phyloP scores from a whole-genome alignment of 1,140 invertebrate genomes.

The Cecropterus lyciades region DNA sequence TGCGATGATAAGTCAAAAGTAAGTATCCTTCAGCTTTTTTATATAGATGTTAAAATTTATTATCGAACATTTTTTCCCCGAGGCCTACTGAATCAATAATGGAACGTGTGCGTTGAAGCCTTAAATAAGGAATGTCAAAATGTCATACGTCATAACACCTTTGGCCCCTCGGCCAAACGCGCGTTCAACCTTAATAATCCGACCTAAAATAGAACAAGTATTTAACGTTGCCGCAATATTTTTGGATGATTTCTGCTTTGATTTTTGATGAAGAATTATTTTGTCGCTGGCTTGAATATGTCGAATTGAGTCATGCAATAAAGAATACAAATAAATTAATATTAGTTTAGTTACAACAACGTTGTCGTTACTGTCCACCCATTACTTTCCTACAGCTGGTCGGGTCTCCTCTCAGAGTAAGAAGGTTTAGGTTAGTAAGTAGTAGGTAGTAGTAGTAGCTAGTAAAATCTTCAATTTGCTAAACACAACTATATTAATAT shows the following conservation, averaged over 20 bases:
- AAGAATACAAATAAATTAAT: too few relatives aligned
- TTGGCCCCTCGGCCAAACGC: slow-evolving; percentile 9
- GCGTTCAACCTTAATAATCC: slow-evolving; percentile 22
- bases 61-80: not conserved
- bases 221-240: slow-evolving; percentile 8
- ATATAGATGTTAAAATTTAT: not conserved
- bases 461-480: too few relatives aligned
- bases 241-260: slow-evolving; percentile 3
- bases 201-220: slow-evolving; percentile 11
- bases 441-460: too few relatives aligned
- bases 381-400: too few relatives aligned
- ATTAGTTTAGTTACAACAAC: too few relatives aligned
- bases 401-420: too few relatives aligned
- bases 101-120: slow-evolving; percentile 24
- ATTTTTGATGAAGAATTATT: slow-evolving; percentile 6
- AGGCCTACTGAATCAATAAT: slow-evolving; percentile 22
- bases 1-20: too few relatives aligned
- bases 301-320: too few relatives aligned
- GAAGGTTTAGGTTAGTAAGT: too few relatives aligned
- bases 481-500: too few relatives aligned
- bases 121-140: slow-evolving; percentile 33
- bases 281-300: not conserved
- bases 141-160: slow-evolving; percentile 34
- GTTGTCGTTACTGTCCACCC: too few relatives aligned
- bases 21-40: too few relatives aligned